Percentiles rank a stretch among this genome's conserved stretches.
These are phyloP conservation scores for Mylabris phalerata DNA, from an alignment of 1,140 invertebrate genomes.

Conservation along the genomic window DNA sequence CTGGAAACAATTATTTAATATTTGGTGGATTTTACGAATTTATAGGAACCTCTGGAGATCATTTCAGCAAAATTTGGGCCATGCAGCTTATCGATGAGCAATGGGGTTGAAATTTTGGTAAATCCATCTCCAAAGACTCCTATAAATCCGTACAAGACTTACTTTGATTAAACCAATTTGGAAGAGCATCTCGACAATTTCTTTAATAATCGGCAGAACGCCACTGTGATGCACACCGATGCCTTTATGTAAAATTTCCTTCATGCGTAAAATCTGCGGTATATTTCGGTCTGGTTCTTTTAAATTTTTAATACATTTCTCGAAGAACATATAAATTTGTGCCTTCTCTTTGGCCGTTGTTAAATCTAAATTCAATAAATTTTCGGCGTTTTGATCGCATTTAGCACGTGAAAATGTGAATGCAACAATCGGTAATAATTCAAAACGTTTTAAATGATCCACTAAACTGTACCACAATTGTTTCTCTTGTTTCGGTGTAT, in stretches of 20 bases:
- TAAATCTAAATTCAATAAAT: constrained; percentile 68
- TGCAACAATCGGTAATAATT: constrained; percentile 87
- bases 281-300: constrained; percentile 80
- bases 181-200: constrained; percentile 97
- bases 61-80: too few species aligned
- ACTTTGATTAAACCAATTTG: constrained; percentile 85
- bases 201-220: constrained; percentile 93
- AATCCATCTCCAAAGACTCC: too few species aligned
- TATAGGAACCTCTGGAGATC: too few species aligned
- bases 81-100: too few species aligned
- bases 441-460: constrained; percentile 66
- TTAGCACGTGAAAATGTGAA: constrained; percentile 90
- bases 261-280: constrained; percentile 80
- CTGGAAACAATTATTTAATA: constrained; percentile 29
- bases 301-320: constrained; percentile 70
- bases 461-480: constrained; percentile 82
- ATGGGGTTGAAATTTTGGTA: too few species aligned
- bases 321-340: constrained; percentile 77
- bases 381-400: constrained; percentile 69
- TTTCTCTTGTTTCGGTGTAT: constrained; percentile 60
- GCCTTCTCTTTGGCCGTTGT: constrained; percentile 77
- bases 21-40: too few species aligned
- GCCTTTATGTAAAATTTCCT: constrained; percentile 75
- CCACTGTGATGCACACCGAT: constrained; percentile 97
- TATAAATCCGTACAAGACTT: constrained; percentile 12